These are phyloP conservation scores for Arothron firmamentum DNA, from an alignment of 2,113 vertebrate genomes.

Conservation along the genomic window DNA sequence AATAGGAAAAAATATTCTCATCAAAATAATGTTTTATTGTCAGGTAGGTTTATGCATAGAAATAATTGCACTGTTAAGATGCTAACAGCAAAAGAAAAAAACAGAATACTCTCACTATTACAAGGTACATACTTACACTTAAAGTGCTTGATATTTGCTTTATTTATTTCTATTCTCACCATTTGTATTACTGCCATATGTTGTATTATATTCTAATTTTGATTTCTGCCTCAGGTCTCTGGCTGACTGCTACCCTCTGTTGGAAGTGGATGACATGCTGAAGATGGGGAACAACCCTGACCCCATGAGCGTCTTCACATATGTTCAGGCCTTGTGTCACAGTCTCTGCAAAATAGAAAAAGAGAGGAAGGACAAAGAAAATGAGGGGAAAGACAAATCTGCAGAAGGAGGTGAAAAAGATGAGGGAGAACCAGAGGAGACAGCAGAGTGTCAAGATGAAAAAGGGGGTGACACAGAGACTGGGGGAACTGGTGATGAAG, in stretches of 20 bases:
- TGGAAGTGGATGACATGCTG: conserved; percentile 75
- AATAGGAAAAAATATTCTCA: no score
- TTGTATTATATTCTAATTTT: no score
- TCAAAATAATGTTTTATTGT: no score
- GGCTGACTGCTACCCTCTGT: conserved; percentile 75
- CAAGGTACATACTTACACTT: no score
- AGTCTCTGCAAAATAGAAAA: conserved; percentile 78
- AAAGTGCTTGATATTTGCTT: no score
- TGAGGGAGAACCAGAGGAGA: conserved; percentile 36
- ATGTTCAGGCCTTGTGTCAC: conserved; percentile 81
- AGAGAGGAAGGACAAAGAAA: conserved; percentile 69
- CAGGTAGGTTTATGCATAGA: no score
- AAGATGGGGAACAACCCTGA: conserved; percentile 72
- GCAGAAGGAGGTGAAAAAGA: conserved; percentile 24
- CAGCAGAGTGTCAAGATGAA: conserved; percentile 14
- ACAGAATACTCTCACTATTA: no score
- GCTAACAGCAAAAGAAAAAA: no score
- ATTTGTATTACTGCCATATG: background rate
- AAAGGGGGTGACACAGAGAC: conserved; percentile 34
- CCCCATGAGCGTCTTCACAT: conserved; percentile 78
- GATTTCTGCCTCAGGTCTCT: conserved; percentile 54
- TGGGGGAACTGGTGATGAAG: conserved; percentile 19
- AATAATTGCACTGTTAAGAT: no score
- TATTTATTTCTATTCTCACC: no score
- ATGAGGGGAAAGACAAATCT: conserved; percentile 42